Evolutionary conservation across 2,797 vertebrate species (phyloP).

Genomic region (Pseudomugil tenellus): DNA sequence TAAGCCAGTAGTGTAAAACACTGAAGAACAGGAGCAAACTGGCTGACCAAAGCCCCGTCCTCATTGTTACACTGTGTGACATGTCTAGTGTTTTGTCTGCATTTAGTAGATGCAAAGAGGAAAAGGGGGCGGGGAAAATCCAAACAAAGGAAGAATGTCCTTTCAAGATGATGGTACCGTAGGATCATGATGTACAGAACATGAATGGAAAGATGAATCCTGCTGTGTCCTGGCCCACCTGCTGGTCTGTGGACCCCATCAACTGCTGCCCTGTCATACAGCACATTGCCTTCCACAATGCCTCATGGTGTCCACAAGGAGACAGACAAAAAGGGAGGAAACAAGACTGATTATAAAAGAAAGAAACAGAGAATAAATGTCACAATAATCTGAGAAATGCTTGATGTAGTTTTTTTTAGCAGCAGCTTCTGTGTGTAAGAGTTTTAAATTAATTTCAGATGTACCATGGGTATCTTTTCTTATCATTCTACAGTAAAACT

Average conservation of each 20-base stretch:
- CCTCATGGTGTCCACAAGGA: constrained; percentile 33
- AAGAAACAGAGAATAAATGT: constrained; percentile 17
- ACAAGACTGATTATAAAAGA: not conserved
- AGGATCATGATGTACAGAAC: constrained; percentile 36
- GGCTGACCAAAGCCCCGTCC: constrained; percentile 59
- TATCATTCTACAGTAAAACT: constrained; percentile 8
- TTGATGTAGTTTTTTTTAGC: constrained; percentile 4
- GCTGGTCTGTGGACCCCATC: constrained; percentile 55
- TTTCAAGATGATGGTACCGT: constrained; percentile 28
- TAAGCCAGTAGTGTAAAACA: constrained; percentile 62
- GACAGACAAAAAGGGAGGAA: not conserved
- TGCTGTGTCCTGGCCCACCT: constrained; percentile 58
- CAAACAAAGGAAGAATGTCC: constrained; percentile 17
- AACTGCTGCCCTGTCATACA: constrained; percentile 47
- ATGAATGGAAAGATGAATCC: constrained; percentile 53
- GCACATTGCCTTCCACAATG: constrained; percentile 47
- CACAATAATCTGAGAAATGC: constrained; percentile 14
- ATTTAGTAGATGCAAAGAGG: constrained; percentile 23
- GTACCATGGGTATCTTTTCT: not conserved
- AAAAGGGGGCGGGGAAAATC: constrained; percentile 9
- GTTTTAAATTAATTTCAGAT: not conserved
- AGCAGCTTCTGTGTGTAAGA: constrained; percentile 14
- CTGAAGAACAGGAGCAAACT: constrained; percentile 61
- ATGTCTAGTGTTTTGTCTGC: constrained; percentile 35
- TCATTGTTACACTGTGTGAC: constrained; percentile 35